phyloP scores from a whole-genome alignment of 2,797 vertebrate genomes.

The Kryptopterus vitreolus region DNA sequence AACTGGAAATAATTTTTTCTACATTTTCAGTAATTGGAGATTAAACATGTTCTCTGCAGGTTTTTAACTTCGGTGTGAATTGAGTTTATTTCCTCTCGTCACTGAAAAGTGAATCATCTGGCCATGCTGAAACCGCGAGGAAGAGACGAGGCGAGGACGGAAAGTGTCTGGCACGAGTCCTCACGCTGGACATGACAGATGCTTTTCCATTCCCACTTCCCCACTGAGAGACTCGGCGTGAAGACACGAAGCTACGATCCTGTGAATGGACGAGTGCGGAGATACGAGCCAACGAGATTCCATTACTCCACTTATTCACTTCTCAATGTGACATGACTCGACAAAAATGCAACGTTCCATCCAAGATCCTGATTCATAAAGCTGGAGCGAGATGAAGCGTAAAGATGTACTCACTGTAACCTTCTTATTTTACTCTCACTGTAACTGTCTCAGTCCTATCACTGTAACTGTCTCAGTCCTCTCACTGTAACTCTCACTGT shows the following conservation, averaged over 20 bases:
- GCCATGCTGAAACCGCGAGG: not conserved
- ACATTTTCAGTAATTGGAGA: no score
- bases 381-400: not conserved
- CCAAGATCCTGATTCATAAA: not conserved
- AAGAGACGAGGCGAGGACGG: not conserved
- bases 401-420: not conserved
- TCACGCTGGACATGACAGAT: not conserved
- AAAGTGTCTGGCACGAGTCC: not conserved
- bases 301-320: not conserved
- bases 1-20: no score
- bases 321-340: not conserved
- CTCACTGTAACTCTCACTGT: not conserved
- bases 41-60: not conserved
- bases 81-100: not conserved
- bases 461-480: no score
- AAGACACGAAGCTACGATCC: not conserved
- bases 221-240: not conserved
- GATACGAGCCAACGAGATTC: not conserved
- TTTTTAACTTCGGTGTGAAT: not conserved
- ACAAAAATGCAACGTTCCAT: not conserved
- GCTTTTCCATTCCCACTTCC: constrained; percentile 1
- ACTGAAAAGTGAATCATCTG: not conserved
- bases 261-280: not conserved
- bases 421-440: no score
- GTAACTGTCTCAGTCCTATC: not conserved